Evolutionary conservation across 1,140 invertebrate species (phyloP).

Genomic region (Magallana ariakensis): DNA sequence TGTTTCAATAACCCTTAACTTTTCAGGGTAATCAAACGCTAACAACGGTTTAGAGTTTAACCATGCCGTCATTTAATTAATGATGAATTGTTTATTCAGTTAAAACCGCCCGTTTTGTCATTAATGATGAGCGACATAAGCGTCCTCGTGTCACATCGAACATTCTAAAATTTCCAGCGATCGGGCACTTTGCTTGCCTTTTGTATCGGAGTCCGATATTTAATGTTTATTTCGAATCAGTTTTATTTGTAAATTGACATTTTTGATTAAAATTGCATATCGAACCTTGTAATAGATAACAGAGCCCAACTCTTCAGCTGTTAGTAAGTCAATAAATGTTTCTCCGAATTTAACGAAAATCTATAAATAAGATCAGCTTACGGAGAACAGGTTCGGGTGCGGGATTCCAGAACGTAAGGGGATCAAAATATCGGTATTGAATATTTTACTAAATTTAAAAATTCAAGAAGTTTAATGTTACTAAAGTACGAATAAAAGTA

Average conservation of each 20-base stretch:
- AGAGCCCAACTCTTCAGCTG: background rate
- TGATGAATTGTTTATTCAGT: no score
- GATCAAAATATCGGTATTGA: no score
- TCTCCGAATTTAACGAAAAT: constrained; percentile 17
- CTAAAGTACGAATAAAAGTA: background rate
- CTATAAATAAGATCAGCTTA: background rate
- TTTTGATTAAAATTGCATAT: constrained; percentile 34
- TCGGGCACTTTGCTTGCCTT: background rate
- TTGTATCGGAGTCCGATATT: background rate
- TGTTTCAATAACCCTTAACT: no score
- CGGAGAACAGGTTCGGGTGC: background rate
- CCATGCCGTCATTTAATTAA: no score
- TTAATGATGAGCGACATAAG: background rate
- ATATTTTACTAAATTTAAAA: background rate
- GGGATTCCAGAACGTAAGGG: background rate
- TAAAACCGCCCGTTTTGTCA: no score
- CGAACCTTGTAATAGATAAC: background rate
- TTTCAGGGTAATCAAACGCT: no score
- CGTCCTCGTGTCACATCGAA: background rate
- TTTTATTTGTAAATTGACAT: constrained; percentile 21
- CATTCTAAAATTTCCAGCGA: background rate
- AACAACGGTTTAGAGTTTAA: no score
- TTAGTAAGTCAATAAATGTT: constrained; percentile 1
- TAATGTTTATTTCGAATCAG: background rate
- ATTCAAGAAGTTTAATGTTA: background rate